These are phyloP conservation scores for Etheostoma cragini DNA, from an alignment of 2,113 vertebrate species.

Conservation along the genomic window DNA sequence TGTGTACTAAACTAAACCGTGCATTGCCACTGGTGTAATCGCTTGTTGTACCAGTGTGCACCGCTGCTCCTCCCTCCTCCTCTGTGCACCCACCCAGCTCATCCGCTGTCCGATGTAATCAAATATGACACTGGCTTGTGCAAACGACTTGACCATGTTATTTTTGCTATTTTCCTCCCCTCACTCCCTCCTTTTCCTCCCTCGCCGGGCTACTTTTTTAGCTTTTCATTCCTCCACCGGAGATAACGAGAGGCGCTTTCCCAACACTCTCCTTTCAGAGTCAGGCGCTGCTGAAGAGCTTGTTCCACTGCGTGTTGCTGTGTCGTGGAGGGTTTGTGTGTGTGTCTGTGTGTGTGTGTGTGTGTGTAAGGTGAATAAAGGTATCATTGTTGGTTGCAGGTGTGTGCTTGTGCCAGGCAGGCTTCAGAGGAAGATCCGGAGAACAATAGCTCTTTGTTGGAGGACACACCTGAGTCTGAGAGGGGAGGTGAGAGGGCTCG, in stretches of 20 bases:
- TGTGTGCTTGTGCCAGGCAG: slow-evolving; percentile 79
- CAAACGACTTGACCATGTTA: slow-evolving; percentile 64
- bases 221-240: slow-evolving; percentile 25
- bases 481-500: slow-evolving; percentile 77
- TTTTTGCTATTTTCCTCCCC: slow-evolving; percentile 29
- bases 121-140: slow-evolving; percentile 68
- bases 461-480: slow-evolving; percentile 80
- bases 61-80: slow-evolving; percentile 10
- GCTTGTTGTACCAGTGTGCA: slow-evolving; percentile 13
- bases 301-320: slow-evolving; percentile 29
- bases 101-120: slow-evolving; percentile 62
- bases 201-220: not conserved
- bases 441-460: slow-evolving; percentile 81
- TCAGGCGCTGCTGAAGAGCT: slow-evolving; percentile 7
- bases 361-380: slow-evolving; percentile 71
- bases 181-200: slow-evolving; percentile 5
- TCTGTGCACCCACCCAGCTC: slow-evolving; percentile 21
- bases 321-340: slow-evolving; percentile 19
- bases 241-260: slow-evolving; percentile 54
- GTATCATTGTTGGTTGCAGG: slow-evolving; percentile 80
- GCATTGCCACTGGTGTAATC: slow-evolving; percentile 8
- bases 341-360: slow-evolving; percentile 1
- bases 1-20: slow-evolving; percentile 20
- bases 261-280: too few species aligned
- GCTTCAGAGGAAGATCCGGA: slow-evolving; percentile 66